Percentiles rank a stretch among this genome's conserved stretches.
Conservation (phyloP, 2,888 invertebrate species). For the Drosophila macrospina region DNA sequence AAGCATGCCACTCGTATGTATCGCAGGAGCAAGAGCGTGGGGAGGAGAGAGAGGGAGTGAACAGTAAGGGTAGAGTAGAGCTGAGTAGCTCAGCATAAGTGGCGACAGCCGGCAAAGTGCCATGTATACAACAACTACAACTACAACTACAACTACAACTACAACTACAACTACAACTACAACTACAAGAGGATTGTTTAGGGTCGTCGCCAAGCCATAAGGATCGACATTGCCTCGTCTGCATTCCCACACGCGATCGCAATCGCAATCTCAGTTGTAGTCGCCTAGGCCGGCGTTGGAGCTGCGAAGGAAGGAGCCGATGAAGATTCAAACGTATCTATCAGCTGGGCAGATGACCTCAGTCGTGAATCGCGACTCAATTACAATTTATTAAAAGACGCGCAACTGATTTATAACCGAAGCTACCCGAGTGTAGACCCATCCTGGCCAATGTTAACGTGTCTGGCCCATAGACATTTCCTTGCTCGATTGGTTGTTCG, state of each 20-base stretch:
- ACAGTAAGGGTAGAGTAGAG: constrained; percentile 10
- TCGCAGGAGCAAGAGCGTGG: constrained; percentile 9
- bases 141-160: constrained; percentile 20
- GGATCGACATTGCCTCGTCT: constrained; percentile 68
- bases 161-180: constrained; percentile 14
- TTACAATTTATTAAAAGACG: constrained; percentile 81
- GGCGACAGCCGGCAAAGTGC: constrained; percentile 84
- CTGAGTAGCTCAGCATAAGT: constrained; percentile 60
- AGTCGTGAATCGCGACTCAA: constrained; percentile 82
- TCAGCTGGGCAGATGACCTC: constrained; percentile 55
- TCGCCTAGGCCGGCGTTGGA: background rate
- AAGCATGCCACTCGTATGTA: constrained; percentile 57
- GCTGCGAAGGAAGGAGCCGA: constrained; percentile 5
- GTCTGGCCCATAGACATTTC: constrained; percentile 64
- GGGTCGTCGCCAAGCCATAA: constrained; percentile 71
- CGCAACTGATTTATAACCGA: constrained; percentile 78
- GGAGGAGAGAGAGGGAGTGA: constrained; percentile 27
- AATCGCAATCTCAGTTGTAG: constrained; percentile 33
- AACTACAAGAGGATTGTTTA: constrained; percentile 58
- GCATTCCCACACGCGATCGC: constrained; percentile 82
- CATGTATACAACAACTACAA: constrained; percentile 73
- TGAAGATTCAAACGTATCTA: constrained; percentile 65
- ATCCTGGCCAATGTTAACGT: constrained; percentile 61
- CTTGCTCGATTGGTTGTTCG: constrained; percentile 51
- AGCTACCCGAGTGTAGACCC: constrained; percentile 25